Evolutionary conservation across 1,140 invertebrate genomes (phyloP).

Genomic region (Maniola jurtina): DNA sequence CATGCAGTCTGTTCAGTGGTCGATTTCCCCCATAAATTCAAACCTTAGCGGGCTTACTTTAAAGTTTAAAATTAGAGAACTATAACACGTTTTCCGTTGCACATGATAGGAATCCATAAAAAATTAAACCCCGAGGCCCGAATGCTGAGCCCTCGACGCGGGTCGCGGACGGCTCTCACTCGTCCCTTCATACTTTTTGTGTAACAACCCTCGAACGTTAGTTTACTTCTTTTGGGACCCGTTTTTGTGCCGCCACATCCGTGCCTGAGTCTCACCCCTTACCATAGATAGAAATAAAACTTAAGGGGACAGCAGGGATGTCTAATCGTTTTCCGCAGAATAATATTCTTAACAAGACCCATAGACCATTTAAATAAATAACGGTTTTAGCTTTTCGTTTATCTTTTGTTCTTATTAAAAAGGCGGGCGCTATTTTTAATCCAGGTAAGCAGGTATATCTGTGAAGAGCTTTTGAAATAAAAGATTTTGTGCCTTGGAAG

Average conservation of each 20-base stretch:
- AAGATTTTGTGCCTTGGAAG: too few species aligned
- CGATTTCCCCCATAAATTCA: neutral
- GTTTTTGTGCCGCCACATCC: conserved; percentile 33
- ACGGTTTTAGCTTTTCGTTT: neutral
- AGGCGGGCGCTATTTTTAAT: too few species aligned
- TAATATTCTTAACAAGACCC: conserved; percentile 7
- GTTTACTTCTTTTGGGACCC: conserved; percentile 40
- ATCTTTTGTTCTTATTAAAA: neutral
- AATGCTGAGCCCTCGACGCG: conserved; percentile 38
- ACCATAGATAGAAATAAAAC: conserved; percentile 28
- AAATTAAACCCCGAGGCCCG: conserved; percentile 29
- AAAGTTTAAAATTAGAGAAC: conserved; percentile 41
- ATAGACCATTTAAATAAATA: neutral
- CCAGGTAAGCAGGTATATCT: too few species aligned
- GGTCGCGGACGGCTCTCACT: conserved; percentile 17
- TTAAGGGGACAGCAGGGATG: conserved; percentile 21
- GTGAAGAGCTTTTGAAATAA: too few species aligned
- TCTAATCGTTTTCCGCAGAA: conserved; percentile 8
- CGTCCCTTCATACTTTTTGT: conserved; percentile 63
- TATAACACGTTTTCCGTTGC: conserved; percentile 10
- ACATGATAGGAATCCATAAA: conserved; percentile 32
- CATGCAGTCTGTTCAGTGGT: conserved; percentile 18
- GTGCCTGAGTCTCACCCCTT: conserved; percentile 31
- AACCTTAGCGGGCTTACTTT: neutral
- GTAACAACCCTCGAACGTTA: conserved; percentile 39